Base-by-base conservation (phyloP, 2,888 invertebrate species). In the Nymphalis c-album region DNA sequence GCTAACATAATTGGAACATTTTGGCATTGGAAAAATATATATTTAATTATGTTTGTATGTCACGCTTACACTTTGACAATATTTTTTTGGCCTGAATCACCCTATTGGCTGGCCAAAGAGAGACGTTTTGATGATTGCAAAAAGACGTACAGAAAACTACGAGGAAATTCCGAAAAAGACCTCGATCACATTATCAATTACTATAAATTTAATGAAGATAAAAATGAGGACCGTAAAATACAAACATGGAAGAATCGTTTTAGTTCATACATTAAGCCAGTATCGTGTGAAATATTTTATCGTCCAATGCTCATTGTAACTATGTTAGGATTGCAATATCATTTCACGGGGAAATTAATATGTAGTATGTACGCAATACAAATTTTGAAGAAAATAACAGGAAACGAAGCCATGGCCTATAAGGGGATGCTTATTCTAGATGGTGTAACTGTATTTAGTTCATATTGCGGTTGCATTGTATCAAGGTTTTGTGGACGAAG, bases 391-490 rank as follows among this genome's bases (percentile, higher is more conserved):
- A n/a, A n/a, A n/a, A n/a, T n/a, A n/a, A n/a, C n/a, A n/a, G n/a
- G n/a, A n/a, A n/a, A n/a, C n/a, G n/a, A n/a, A n/a, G n/a, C n/a
- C n/a, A n/a, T n/a, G n/a, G n/a, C n/a, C n/a, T n/a, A n/a, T n/a
- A n/a, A n/a, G n/a, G n/a, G n/a, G n/a, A n/a, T n/a, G n/a, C n/a
- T n/a, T n/a, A n/a, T n/a, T n/a, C n/a, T 83, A 45, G 82, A 82
- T 53, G 79, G 78, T 2, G 69, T 81, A 0, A 80, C 79, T 0
- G 74, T 82, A 1, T 70, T 83, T 1, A 83, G 85, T 10, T 82
- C 84, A 79, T 85, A 85, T 74, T 55, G 81, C 18, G 86, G 85
- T 20, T 82, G 85, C 74, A 72, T 77, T 59, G 67, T 85, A 50
- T 76, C 83, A 17, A 85, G 79, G 69, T 73, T 81, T 70, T 51